Percentiles rank a stretch among this genome's conserved stretches.
These are phyloP conservation scores for Bostrychus sinensis DNA, from an alignment of 2,113 vertebrate species.

Conservation along the genomic window DNA sequence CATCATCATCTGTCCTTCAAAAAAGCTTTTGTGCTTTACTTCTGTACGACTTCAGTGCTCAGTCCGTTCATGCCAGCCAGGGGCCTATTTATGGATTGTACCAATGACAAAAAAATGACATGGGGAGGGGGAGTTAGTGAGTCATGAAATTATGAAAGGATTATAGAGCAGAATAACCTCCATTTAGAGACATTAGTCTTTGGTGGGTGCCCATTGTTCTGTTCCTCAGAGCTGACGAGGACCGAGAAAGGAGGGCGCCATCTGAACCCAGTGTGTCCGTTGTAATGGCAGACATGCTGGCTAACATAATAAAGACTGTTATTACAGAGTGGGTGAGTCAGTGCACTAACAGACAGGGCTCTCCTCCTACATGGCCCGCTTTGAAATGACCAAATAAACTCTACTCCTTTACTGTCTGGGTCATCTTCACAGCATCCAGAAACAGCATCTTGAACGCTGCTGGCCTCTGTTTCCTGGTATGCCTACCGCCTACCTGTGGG, in stretches of 20 bases:
- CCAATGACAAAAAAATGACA: conserved; percentile 51
- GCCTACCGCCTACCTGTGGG: neutral
- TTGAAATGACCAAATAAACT: conserved; percentile 23
- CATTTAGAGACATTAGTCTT: conserved; percentile 69
- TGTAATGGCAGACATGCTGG: conserved; percentile 30
- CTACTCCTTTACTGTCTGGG: conserved; percentile 29
- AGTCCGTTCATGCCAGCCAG: conserved; percentile 44
- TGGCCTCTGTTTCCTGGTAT: conserved; percentile 1
- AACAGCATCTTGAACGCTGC: conserved; percentile 20
- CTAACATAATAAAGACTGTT: conserved; percentile 33
- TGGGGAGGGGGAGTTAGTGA: conserved; percentile 49
- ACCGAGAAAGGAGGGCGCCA: conserved; percentile 20
- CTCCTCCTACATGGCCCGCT: conserved; percentile 47
- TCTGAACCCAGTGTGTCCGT: conserved; percentile 25
- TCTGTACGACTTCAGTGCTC: conserved; percentile 30
- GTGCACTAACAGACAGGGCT: conserved; percentile 30
- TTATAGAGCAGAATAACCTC: conserved; percentile 58
- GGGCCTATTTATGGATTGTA: conserved; percentile 71
- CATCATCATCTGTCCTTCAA: conserved; percentile 25
- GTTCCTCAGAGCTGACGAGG: conserved; percentile 23
- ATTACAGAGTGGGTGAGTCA: conserved; percentile 60
- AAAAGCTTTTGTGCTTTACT: conserved; percentile 11
- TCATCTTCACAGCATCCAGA: neutral
- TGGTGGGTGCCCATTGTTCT: conserved; percentile 40
- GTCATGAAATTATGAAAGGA: conserved; percentile 66